A percentile compares a stretch with the other conserved stretches of the same genome.
phyloP scores from a whole-genome alignment of 1,140 invertebrate species.

The Colletes latitarsis region DNA sequence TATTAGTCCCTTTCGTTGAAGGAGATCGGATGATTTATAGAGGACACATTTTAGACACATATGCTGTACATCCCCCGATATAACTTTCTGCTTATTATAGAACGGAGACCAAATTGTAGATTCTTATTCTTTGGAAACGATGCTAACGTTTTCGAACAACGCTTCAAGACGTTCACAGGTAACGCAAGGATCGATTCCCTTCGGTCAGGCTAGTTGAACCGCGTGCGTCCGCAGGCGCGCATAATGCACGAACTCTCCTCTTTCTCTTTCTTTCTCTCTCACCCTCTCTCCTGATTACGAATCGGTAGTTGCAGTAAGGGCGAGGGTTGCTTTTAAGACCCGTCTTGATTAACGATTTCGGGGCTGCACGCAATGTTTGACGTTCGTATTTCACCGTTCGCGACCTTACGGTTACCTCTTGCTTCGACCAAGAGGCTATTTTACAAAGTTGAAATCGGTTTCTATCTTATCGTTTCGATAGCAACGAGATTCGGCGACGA shows the following conservation, averaged over 20 bases:
- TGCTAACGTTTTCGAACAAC: background rate
- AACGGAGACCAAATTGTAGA: too few relatives aligned
- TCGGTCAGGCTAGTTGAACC: background rate
- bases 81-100: too few relatives aligned
- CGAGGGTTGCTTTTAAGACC: conserved; percentile 54
- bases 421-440: background rate
- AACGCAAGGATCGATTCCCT: conserved; percentile 31
- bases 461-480: background rate
- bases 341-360: conserved; percentile 64
- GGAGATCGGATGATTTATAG: too few relatives aligned
- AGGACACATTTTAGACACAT: too few relatives aligned
- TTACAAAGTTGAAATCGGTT: background rate
- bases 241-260: conserved; percentile 36
- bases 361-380: conserved; percentile 62
- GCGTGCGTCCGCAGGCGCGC: background rate
- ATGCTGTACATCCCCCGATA: too few relatives aligned
- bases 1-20: too few relatives aligned
- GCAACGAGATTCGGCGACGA: background rate
- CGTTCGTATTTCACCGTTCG: conserved; percentile 41
- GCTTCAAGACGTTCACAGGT: background rate
- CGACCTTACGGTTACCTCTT: background rate
- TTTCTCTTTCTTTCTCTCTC: too few relatives aligned
- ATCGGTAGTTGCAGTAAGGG: conserved; percentile 34
- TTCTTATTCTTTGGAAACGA: too few relatives aligned
- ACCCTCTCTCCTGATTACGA: conserved; percentile 26